A percentile compares a stretch with the other conserved stretches of the same genome.
phyloP scores from a whole-genome alignment of 64 coral and sea anemone genomes.

The Actinia tenebrosa region DNA sequence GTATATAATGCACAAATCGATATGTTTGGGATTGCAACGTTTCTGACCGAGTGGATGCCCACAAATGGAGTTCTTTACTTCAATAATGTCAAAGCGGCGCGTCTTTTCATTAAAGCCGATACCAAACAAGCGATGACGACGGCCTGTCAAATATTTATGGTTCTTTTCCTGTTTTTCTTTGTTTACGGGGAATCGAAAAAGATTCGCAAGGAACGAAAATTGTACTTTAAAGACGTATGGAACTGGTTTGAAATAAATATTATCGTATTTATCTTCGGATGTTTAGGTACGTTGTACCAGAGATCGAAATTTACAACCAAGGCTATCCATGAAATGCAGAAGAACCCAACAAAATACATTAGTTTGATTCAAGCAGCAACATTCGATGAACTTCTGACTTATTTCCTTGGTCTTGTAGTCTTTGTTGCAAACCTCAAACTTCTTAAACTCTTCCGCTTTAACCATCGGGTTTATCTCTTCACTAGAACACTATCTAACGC shows the following conservation, averaged over 20 bases:
- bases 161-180: constrained; percentile 49
- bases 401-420: constrained; percentile 61
- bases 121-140: constrained; percentile 32
- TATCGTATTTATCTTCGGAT: constrained; percentile 51
- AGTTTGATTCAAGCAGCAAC: constrained; percentile 57
- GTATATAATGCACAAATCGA: constrained; percentile 86
- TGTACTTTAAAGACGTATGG: constrained; percentile 74
- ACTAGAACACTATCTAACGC: constrained; percentile 62
- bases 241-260: constrained; percentile 61
- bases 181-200: constrained; percentile 71
- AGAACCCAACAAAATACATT: constrained; percentile 50
- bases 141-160: constrained; percentile 66
- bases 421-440: constrained; percentile 88
- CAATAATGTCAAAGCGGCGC: constrained; percentile 70
- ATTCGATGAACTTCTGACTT: constrained; percentile 76
- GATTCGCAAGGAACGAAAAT: constrained; percentile 39
- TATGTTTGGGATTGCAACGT: constrained; percentile 77
- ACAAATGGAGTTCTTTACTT: constrained; percentile 79
- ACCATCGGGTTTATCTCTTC: constrained; percentile 72
- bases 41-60: constrained; percentile 82
- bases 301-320: constrained; percentile 51
- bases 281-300: constrained; percentile 54
- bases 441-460: constrained; percentile 75
- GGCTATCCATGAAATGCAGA: constrained; percentile 51
- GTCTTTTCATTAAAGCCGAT: constrained; percentile 48